A percentile compares a stretch with the other conserved stretches of the same genome.
These are phyloP conservation scores for Podocnemis expansa DNA, from an alignment of 2,113 vertebrate genomes.

Conservation along the genomic window DNA sequence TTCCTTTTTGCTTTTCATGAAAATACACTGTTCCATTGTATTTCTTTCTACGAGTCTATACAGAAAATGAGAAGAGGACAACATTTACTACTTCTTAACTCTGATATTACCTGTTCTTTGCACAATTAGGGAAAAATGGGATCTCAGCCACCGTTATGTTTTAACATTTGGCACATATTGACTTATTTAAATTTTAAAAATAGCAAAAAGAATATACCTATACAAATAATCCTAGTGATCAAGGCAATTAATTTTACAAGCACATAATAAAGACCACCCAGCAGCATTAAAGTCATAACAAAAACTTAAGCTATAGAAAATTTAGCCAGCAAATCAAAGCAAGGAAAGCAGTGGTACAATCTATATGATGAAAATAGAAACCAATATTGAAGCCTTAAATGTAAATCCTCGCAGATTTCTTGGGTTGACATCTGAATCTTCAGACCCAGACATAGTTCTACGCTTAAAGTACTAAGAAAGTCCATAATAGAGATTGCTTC, in stretches of 20 bases:
- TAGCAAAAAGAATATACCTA: background rate
- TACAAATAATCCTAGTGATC: background rate
- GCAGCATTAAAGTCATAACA: background rate
- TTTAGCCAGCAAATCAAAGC: background rate
- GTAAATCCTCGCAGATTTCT: background rate
- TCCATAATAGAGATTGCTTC: background rate
- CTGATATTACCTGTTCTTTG: background rate
- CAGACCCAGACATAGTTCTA: background rate
- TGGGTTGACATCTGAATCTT: background rate
- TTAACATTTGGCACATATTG: background rate
- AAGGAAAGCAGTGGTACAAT: background rate
- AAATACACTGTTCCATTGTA: background rate
- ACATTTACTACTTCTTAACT: background rate
- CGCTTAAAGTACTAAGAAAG: background rate
- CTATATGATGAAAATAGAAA: background rate
- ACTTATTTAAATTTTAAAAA: background rate
- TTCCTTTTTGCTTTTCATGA: slow-evolving; percentile 13
- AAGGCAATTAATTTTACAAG: background rate
- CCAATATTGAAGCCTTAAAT: background rate
- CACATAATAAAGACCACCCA: background rate
- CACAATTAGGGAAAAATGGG: background rate
- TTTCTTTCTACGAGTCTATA: background rate
- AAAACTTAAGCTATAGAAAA: background rate
- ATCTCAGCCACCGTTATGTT: background rate
- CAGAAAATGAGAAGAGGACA: background rate